phyloP scores from a whole-genome alignment of 2,113 vertebrate genomes.

The Tupaia tana region DNA sequence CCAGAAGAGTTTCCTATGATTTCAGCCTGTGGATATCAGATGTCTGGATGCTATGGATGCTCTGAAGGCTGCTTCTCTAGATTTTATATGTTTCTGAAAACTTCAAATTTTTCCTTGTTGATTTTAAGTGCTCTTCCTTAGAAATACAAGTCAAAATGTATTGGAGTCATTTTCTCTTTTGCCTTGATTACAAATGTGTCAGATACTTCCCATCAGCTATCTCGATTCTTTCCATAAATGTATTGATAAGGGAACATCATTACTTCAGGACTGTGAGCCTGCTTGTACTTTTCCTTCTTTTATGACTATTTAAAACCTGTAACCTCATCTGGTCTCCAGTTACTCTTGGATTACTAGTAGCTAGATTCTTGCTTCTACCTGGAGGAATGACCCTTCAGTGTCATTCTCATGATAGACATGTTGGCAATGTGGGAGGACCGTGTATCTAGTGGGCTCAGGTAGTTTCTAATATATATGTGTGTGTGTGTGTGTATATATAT shows the following conservation, averaged over 20 bases:
- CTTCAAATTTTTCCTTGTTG: no score
- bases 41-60: no score
- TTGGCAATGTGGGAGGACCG: rapidly evolving
- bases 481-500: no score
- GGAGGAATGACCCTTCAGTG: not conserved
- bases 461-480: not conserved
- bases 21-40: no score
- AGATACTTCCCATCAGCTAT: no score
- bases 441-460: not conserved
- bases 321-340: not conserved
- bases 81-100: no score
- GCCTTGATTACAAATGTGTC: no score
- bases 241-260: not conserved
- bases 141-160: no score
- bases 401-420: not conserved
- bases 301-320: not conserved
- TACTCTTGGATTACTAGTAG: not conserved
- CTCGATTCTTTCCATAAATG: not conserved
- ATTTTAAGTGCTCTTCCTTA: no score
- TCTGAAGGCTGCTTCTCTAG: no score
- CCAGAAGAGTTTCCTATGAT: no score
- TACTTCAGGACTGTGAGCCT: not conserved
- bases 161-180: no score
- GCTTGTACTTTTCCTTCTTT: not conserved
- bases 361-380: not conserved